Evolutionary conservation across 2,113 vertebrate genomes (phyloP), one percentile per base, ranked within the genome.

Genomic region (Cebidichthys violaceus): DNA sequence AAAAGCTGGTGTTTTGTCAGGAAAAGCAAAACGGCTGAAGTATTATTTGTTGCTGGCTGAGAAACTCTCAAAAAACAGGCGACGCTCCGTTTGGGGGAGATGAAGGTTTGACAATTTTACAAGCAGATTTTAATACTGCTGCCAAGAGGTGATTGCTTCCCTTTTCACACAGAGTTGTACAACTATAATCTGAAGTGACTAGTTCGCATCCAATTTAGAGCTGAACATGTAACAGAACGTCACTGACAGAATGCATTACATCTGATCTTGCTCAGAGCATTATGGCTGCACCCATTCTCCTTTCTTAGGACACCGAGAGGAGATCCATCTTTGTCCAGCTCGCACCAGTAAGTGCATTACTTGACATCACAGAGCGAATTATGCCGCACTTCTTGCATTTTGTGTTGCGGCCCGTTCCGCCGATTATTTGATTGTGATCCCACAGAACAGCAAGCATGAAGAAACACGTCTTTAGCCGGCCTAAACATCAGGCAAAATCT

Each of bases 151-250:
- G 84, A 86, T 81, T 75, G 70, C 66, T 45, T 79, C 65, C 41
- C 75, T 65, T 89, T 92, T 90, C 83, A 83, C 77, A 77, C 17
- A 67, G 57, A 17, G 70, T 22, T 70, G 64, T 76, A 54, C 73
- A 64, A 52, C 72, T 74, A 43, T 87, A 89, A 92, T 88, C 64
- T 84, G 75, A 91, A 90, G 83, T 61, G 89, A 91, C 86, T 71
- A 10, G 69, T 77, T 89, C 82, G 67, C 85, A 78, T 91, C 75
- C 73, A 88, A 79, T 92, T 88, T 81, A 83, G 79, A 62, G 79
- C 33, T 6, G 60, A 67, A 75, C 82, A 73, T 74, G 64, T 55
- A 89, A 73, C 79, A 73, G 74, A 88, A 27, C 74, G n/a, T 65
- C 83, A 39, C 18, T 85, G 90, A 87, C 89, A 86, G 82, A 69